phyloP scores from a whole-genome alignment of 2,113 vertebrate species.

The Parus major region DNA sequence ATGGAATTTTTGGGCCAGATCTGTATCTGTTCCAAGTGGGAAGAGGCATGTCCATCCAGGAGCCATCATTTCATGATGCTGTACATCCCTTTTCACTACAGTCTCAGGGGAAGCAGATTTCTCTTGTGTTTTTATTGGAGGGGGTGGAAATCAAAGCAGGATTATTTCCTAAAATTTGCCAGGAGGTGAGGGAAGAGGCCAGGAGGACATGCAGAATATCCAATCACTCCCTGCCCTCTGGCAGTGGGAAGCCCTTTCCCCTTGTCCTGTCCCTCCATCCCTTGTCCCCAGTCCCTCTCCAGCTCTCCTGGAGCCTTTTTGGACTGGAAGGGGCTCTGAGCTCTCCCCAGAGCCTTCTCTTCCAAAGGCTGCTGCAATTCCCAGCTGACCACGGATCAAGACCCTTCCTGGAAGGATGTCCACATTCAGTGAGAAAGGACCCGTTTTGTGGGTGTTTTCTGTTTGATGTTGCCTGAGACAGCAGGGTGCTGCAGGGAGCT shows the following conservation, averaged over 20 bases:
- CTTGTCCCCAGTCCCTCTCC: neutral
- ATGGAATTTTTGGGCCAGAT: neutral
- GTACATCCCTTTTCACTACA: neutral
- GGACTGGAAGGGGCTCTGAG: neutral
- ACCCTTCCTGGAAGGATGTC: neutral
- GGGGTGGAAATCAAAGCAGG: neutral
- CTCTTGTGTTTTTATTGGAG: neutral
- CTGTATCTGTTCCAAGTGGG: neutral
- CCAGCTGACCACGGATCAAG: neutral
- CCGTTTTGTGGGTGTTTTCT: neutral
- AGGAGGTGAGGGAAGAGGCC: neutral
- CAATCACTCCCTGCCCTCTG: neutral
- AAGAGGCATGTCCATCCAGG: neutral
- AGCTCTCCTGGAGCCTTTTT: neutral
- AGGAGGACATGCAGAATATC: neutral
- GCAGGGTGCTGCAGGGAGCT: neutral
- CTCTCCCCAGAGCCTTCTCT: fast-evolving
- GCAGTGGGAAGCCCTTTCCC: neutral
- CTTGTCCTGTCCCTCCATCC: neutral
- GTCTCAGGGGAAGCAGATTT: neutral
- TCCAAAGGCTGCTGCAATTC: neutral
- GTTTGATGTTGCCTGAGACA: neutral
- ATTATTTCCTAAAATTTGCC: neutral
- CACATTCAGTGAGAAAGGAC: neutral
- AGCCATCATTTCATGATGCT: neutral